Conservation (phyloP, 1,140 invertebrate species). For the Drosophila kurseongensis region DNA sequence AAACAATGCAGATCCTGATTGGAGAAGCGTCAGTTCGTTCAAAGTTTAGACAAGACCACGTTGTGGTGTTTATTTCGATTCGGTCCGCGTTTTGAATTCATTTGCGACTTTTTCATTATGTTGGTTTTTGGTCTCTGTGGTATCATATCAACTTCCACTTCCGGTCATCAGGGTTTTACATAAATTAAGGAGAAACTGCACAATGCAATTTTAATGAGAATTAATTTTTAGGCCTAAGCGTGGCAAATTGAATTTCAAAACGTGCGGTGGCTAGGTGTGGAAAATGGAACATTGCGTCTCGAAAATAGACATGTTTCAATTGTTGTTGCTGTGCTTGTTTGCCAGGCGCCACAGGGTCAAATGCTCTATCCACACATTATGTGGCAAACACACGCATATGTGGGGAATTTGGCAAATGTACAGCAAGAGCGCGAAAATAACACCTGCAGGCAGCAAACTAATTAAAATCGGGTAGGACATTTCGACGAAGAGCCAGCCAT, state of each 20-base stretch:
- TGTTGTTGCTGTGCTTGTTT: conserved; percentile 5
- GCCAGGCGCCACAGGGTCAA: conserved; percentile 19
- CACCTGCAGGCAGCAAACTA: conserved; percentile 69
- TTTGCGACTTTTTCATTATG: conserved; percentile 21
- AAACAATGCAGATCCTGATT: conserved; percentile 27
- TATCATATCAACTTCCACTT: conserved; percentile 50
- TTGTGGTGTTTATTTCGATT: neutral
- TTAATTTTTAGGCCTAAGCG: conserved; percentile 56
- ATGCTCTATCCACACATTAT: conserved; percentile 4
- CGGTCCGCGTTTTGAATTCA: conserved; percentile 23
- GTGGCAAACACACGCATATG: conserved; percentile 2
- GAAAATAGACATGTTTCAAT: neutral
- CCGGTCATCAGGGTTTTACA: conserved; percentile 42
- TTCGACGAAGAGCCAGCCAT: conserved; percentile 2
- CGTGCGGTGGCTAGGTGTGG: neutral
- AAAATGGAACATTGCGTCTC: conserved; percentile 7
- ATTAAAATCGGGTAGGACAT: conserved; percentile 61
- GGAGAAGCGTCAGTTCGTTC: conserved; percentile 1
- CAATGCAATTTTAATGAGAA: conserved; percentile 67
- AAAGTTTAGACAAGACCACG: conserved; percentile 1
- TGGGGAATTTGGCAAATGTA: conserved; percentile 29
- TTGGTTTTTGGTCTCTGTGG: conserved; percentile 14
- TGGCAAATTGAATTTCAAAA: conserved; percentile 62
- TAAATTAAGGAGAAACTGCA: conserved; percentile 50
- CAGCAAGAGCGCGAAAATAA: conserved; percentile 53